Evolutionary conservation across 1,140 invertebrate genomes (phyloP), one percentile per base, ranked within the genome.

Genomic region (Stegodyphus mimosarum): DNA sequence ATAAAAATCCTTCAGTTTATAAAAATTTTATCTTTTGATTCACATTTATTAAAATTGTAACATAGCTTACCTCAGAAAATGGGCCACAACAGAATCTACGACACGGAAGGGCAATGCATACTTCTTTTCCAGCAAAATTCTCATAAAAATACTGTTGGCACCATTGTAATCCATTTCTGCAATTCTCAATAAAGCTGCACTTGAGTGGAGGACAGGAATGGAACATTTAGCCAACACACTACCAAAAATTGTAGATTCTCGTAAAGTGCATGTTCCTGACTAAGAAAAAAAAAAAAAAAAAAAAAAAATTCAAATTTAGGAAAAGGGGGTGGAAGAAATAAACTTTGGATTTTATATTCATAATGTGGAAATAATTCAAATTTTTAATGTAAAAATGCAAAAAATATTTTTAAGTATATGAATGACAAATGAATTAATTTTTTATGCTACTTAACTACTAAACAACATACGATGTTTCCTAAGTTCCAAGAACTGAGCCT

Each of bases 161-260:
- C 98, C 98, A 72, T 94, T 96, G 89, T 99, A 99, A 87, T 96
- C 95, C 97, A 99, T 98, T 92, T 99, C 96, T 52, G 98, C 97
- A 86, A 99, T 96, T 92, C 97, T 98, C 2, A 98, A 90, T 88
- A 99, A 94, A 48, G 97, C 96, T 15, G 98, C 98, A 72, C 96
- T 95, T 0, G 98, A 98, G 91, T 99, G 98, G n/a, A 99, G 91
- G 75, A 99, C 94, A 5, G 98, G 98, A 69, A 99, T 96, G 0
- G 97, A 98, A 90, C 95, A 96, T 88, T 96, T 95, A 0, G 94
- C 93, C 52, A 99, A 89, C 0, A 99, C 95, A 63, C 97, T 98
- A 6, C 97, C 95, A 87, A 99, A 91, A 78, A 99, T 99, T 50
- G 97, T 95, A 0, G 98, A 98, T 92, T 99, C 98, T 87, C 98